These are phyloP conservation scores for Amblyjoppa proteus DNA, from an alignment of 2,888 invertebrate species.

Conservation along the genomic window DNA sequence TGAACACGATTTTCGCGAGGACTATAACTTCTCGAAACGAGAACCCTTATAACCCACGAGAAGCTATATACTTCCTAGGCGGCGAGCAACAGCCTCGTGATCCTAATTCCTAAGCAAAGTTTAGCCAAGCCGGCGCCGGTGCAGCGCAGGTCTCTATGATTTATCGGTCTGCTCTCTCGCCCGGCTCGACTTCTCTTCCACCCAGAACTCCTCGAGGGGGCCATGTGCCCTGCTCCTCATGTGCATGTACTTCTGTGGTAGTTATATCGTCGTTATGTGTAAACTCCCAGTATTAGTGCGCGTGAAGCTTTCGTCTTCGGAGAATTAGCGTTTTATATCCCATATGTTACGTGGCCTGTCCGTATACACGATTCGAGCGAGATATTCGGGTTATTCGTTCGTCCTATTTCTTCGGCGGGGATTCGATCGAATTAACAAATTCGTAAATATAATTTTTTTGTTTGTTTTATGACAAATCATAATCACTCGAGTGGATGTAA, in stretches of 20 bases:
- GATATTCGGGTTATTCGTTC: neutral
- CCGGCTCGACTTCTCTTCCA: conserved; percentile 46
- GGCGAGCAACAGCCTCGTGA: conserved; percentile 53
- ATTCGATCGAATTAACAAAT: no score
- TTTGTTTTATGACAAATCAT: no score
- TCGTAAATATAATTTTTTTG: no score
- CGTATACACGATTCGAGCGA: neutral
- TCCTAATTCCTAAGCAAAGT: conserved; percentile 73
- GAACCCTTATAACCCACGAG: conserved; percentile 44
- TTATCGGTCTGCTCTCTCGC: conserved; percentile 78
- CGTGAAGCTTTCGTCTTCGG: conserved; percentile 48
- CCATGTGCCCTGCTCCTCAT: conserved; percentile 62
- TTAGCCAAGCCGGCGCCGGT: conserved; percentile 79
- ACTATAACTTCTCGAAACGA: conserved; percentile 40
- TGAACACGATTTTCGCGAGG: conserved; percentile 47
- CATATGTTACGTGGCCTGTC: neutral
- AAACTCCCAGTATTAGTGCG: conserved; percentile 24
- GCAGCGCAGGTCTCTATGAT: conserved; percentile 78
- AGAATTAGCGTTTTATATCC: conserved; percentile 50
- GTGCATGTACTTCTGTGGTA: conserved; percentile 30
- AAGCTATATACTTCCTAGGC: conserved; percentile 34
- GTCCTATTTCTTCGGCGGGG: neutral
- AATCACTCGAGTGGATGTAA: no score
- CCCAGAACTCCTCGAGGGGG: conserved; percentile 60
- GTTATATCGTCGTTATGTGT: conserved; percentile 45